phyloP scores from a whole-genome alignment of 2,113 vertebrate species.

The Cacatua alba region DNA sequence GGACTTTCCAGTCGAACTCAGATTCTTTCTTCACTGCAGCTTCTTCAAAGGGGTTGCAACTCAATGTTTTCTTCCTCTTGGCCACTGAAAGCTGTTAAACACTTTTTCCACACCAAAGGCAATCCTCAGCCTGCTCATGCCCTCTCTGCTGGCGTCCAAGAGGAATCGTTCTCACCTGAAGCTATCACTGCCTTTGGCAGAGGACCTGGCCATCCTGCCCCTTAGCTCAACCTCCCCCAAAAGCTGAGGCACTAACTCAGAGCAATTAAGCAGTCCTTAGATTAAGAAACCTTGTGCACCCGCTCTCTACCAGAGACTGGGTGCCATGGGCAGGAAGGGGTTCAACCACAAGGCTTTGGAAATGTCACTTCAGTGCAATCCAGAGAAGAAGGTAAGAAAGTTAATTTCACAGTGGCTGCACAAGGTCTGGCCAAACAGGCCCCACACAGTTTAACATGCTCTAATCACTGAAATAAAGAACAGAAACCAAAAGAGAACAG shows the following conservation, averaged over 20 bases:
- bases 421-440: conserved; percentile 71
- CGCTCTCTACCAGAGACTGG: not conserved
- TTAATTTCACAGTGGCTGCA: conserved; percentile 87
- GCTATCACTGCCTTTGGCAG: not conserved
- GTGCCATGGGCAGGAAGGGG: not conserved
- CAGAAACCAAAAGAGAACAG: conserved; percentile 24
- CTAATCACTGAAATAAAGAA: conserved; percentile 69
- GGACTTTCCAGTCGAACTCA: not conserved
- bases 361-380: conserved; percentile 67
- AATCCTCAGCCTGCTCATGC: rapidly evolving
- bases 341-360: not conserved
- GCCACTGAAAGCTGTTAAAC: not conserved
- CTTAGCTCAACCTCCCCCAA: not conserved
- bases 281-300: not conserved
- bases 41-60: not conserved
- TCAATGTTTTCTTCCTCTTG: not conserved
- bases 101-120: not conserved
- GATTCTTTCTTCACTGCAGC: not conserved
- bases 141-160: not conserved
- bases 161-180: not conserved
- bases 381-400: conserved; percentile 71
- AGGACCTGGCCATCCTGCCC: not conserved
- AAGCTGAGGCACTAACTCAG: not conserved
- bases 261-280: not conserved
- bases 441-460: conserved; percentile 69